Evolutionary conservation across 2,113 vertebrate species (phyloP).

Genomic region (Chroicocephalus ridibundus): DNA sequence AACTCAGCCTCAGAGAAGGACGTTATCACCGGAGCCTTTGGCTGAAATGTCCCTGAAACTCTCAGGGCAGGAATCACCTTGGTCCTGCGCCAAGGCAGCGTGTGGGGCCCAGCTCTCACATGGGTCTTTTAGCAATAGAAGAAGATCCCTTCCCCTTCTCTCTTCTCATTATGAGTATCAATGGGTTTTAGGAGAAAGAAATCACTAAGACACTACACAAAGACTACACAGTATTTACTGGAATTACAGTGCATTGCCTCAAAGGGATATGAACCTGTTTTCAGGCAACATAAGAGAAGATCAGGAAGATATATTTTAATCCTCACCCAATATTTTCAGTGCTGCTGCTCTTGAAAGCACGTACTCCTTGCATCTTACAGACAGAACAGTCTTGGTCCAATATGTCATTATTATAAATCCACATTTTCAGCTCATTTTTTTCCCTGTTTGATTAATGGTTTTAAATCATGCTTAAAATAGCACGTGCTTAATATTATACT

Average conservation of each 20-base stretch:
- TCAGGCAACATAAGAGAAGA: not conserved
- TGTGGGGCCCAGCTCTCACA: not conserved
- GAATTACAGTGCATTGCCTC: not conserved
- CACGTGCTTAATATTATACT: not conserved
- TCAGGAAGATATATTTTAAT: conserved; percentile 33
- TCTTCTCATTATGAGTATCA: not conserved
- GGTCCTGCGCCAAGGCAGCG: fast-evolving
- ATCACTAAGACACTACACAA: not conserved
- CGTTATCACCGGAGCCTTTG: fast-evolving
- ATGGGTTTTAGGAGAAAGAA: not conserved
- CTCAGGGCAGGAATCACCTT: not conserved
- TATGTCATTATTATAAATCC: not conserved
- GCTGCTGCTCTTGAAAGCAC: not conserved
- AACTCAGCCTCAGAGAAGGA: not conserved
- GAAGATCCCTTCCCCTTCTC: not conserved
- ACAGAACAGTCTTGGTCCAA: not conserved
- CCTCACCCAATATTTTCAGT: not conserved
- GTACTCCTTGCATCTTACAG: not conserved
- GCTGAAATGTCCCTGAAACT: not conserved
- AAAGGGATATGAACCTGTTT: not conserved
- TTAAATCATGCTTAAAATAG: not conserved
- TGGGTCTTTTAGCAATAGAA: not conserved
- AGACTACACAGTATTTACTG: not conserved
- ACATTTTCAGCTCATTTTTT: not conserved
- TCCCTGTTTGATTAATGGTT: not conserved